Evolutionary conservation across 1,140 invertebrate genomes (phyloP), one percentile per base, ranked within the genome.

Genomic region (Tyrophagus putrescentiae): DNA sequence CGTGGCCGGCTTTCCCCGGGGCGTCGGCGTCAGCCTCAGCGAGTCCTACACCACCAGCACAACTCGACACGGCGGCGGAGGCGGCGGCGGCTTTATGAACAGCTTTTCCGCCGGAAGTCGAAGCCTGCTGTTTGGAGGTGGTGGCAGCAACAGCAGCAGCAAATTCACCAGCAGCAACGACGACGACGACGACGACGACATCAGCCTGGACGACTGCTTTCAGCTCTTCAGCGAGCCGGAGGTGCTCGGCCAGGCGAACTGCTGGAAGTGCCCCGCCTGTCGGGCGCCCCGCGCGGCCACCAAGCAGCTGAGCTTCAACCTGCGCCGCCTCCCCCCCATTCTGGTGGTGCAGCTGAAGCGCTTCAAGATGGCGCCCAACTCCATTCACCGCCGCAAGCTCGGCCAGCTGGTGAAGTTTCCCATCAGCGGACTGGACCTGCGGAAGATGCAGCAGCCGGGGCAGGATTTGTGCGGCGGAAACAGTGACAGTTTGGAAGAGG

Each of bases 221-320:
- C 68, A 72, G 16, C 62, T 76, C 44, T 78, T 79, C 64, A 77
- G 75, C 16, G 75, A 79, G 65, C 76, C 77, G 9, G 77, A 79
- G 68, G 66, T 72, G 25, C 67, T 79, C 48, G 72, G 68, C 36
- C 72, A 71, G 52, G 74, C 77, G 48, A 75, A 79, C 64, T 72
- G 76, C 18, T 79, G 77, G 77, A 75, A 69, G 64, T 71, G 70
- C 64, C 65, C 67, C 18, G 48, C 63, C 56, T 76, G 75, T 64
- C 74, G 75, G 64, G 66, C 70, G 48, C 72, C 73, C 57, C 68
- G 71, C 34, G 67, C 73, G 66, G 75, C 75, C 0, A 74, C 72
- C 6, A 76, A 76, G 67, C 70, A 73, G 63, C 69, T 76, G 62
- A 68, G 71, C 60, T 61, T 76, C 28, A 76, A 73, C 71, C n/a